Evolutionary conservation across 2,113 vertebrate species (phyloP).

Genomic region (Melospiza melodia): DNA sequence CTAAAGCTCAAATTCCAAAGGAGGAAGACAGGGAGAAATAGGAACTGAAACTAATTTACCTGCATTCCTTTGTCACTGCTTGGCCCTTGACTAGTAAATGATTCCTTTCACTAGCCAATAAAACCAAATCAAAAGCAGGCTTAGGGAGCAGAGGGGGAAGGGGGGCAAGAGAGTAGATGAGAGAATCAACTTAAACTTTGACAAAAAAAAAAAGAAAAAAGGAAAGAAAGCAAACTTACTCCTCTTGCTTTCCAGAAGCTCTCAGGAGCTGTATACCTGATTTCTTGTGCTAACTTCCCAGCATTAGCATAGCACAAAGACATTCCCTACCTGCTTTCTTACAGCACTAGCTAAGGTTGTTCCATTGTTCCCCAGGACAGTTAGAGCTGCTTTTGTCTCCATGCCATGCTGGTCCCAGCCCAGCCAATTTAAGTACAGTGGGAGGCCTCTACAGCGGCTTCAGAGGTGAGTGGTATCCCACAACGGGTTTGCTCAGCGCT

Average conservation of each 20-base stretch:
- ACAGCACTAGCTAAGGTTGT: not conserved
- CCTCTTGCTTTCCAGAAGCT: slow-evolving; percentile 3
- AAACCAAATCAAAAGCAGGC: slow-evolving; percentile 74
- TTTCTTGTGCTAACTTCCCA: not conserved
- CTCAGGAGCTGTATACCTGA: not conserved
- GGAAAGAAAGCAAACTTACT: slow-evolving; percentile 43
- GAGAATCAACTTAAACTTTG: slow-evolving; percentile 32
- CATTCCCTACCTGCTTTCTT: slow-evolving; percentile 31
- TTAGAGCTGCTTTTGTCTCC: not conserved
- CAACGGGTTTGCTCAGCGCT: not conserved
- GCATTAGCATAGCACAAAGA: slow-evolving; percentile 6
- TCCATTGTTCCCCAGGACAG: not conserved
- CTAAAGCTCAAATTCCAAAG: slow-evolving; percentile 74
- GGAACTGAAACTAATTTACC: slow-evolving; percentile 79
- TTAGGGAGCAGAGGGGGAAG: slow-evolving; percentile 53
- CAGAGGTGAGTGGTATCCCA: not conserved
- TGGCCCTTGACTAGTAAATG: slow-evolving; percentile 74
- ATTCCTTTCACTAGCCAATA: slow-evolving; percentile 78
- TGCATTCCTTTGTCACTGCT: slow-evolving; percentile 73
- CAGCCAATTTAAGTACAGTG: not conserved
- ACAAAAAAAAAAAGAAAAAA: not conserved
- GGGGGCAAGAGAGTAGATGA: not conserved
- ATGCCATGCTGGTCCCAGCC: not conserved
- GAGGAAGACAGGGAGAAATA: slow-evolving; percentile 55
- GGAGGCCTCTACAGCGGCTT: not conserved